phyloP scores from a whole-genome alignment of 2,888 invertebrate species.

The Mycalesis mineus region DNA sequence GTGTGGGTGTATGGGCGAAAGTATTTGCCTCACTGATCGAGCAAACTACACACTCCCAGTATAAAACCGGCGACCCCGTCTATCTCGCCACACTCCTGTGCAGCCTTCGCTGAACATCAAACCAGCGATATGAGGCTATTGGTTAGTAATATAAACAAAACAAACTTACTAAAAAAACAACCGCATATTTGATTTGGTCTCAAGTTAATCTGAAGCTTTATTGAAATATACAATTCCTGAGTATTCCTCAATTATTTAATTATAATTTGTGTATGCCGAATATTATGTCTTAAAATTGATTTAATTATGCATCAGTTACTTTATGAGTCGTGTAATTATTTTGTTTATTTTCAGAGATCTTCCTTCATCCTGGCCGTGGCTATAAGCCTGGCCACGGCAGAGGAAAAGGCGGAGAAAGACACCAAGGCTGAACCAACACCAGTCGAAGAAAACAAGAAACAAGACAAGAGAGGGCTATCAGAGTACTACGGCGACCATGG shows the following conservation, averaged over 20 bases:
- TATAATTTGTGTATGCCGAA: background rate
- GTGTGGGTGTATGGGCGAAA: conserved; percentile 56
- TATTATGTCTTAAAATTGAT: background rate
- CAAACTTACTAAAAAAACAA: background rate
- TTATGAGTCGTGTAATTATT: background rate
- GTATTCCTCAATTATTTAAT: background rate
- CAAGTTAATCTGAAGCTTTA: conserved; percentile 2
- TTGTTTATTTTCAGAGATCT: conserved; percentile 58
- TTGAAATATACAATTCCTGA: background rate
- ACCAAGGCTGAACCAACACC: conserved; percentile 67
- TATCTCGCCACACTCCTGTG: conserved; percentile 60
- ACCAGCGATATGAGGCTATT: conserved; percentile 74
- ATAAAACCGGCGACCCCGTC: conserved; percentile 56
- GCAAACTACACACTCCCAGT: conserved; percentile 55
- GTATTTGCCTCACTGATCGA: conserved; percentile 65
- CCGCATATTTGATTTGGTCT: background rate
- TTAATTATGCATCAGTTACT: too few species aligned
- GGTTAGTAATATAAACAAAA: conserved; percentile 51
- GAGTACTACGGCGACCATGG: conserved; percentile 67
- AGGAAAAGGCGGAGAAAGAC: conserved; percentile 71
- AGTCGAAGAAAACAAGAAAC: conserved; percentile 71
- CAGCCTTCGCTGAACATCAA: conserved; percentile 68
- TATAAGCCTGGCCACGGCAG: conserved; percentile 76
- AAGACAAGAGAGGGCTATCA: conserved; percentile 77
- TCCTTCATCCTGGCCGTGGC: conserved; percentile 75